phyloP scores from a whole-genome alignment of 2,888 invertebrate species.

The Brachypalpus laphriformis region DNA sequence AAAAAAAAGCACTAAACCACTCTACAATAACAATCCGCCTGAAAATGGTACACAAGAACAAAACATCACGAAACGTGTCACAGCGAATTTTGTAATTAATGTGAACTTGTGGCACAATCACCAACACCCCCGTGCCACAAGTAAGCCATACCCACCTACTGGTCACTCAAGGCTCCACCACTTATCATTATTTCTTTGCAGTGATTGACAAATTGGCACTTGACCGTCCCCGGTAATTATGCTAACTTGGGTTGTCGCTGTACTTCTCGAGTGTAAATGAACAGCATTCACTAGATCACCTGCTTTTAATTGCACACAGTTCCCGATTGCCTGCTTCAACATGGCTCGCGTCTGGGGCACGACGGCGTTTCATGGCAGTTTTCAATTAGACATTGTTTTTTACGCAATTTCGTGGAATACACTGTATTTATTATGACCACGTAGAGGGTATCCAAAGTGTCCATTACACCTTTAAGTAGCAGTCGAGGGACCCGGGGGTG shows the following conservation, averaged over 20 bases:
- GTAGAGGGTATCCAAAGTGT: conserved; percentile 6
- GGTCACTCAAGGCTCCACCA: conserved; percentile 40
- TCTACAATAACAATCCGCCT: conserved; percentile 22
- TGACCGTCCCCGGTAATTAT: conserved; percentile 66
- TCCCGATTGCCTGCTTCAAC: conserved; percentile 40
- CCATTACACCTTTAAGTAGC: neutral
- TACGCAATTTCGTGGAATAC: conserved; percentile 8
- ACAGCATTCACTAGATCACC: conserved; percentile 49
- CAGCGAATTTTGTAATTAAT: conserved; percentile 67
- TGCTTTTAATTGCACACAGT: conserved; percentile 58
- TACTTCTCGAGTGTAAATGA: conserved; percentile 51
- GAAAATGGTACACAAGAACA: neutral
- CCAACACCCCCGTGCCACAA: neutral
- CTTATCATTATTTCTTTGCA: conserved; percentile 68
- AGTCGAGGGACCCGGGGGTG: neutral
- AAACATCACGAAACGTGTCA: conserved; percentile 54
- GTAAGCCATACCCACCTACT: conserved; percentile 8
- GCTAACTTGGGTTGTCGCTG: conserved; percentile 17
- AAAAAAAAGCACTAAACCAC: neutral
- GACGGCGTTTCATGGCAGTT: conserved; percentile 54
- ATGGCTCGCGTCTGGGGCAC: conserved; percentile 16
- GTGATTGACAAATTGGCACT: conserved; percentile 79
- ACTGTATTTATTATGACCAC: conserved; percentile 1
- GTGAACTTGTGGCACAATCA: conserved; percentile 53
- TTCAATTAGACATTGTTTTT: conserved; percentile 62